Evolutionary conservation across 92 coral and sea anemone species (phyloP).

Genomic region (Porites rus): DNA sequence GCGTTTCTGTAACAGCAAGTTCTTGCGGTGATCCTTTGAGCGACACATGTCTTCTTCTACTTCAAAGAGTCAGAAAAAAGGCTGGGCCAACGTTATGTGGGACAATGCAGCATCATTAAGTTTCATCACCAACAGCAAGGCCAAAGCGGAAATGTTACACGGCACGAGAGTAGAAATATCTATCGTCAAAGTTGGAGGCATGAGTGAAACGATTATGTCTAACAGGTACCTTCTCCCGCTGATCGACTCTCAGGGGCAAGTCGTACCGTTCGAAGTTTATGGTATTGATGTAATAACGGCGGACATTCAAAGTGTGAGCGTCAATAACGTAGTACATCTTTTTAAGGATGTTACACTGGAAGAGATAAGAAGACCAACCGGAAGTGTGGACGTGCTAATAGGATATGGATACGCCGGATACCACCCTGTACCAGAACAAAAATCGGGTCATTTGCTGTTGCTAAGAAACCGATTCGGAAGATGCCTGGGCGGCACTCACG

Average conservation of each 20-base stretch:
- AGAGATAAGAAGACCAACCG: not conserved
- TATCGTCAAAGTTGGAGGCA: no score
- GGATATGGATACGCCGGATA: constrained; percentile 50
- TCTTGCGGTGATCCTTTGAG: not conserved
- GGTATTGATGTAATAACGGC: not conserved
- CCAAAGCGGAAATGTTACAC: no score
- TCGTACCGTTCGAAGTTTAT: not conserved
- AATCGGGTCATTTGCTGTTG: constrained; percentile 12
- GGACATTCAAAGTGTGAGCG: not conserved
- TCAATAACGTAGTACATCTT: not conserved
- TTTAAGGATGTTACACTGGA: not conserved
- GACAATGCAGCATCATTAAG: no score
- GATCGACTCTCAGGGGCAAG: not conserved
- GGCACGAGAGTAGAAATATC: no score
- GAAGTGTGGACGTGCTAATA: constrained; percentile 14
- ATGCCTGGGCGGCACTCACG: constrained; percentile 45
- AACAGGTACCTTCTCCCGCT: not conserved
- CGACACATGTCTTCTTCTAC: constrained; percentile 45
- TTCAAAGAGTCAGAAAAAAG: not conserved
- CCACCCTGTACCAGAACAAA: constrained; percentile 34
- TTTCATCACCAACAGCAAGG: no score
- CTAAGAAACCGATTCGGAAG: not conserved
- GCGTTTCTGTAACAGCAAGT: constrained; percentile 21
- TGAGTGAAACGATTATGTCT: no score
- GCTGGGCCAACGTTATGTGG: no score